These are phyloP conservation scores for Ctenomys sociabilis DNA, from an alignment of 2,113 vertebrate species.

Conservation along the genomic window DNA sequence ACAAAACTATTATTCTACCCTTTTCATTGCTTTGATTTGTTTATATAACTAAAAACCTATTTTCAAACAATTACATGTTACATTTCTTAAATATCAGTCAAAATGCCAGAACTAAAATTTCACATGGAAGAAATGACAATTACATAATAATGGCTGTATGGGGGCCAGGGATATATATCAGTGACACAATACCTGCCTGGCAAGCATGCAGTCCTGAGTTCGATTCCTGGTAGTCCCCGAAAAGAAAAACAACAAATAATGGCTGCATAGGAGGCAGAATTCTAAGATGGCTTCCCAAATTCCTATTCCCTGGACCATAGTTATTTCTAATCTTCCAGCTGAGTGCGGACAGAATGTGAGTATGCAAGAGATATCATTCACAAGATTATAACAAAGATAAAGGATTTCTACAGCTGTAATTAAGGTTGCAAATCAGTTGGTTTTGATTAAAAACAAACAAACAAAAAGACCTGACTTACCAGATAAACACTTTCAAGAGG, in stretches of 20 bases:
- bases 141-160: neutral
- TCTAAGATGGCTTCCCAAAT: neutral
- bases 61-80: constrained; percentile 25
- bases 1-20: neutral
- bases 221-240: too few relatives aligned
- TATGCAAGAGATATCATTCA: neutral
- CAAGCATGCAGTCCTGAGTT: too few relatives aligned
- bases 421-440: constrained; percentile 40
- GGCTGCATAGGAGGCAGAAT: neutral
- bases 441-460: constrained; percentile 42
- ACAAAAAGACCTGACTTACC: neutral
- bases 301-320: neutral
- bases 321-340: neutral
- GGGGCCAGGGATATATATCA: neutral
- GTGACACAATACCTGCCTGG: too few relatives aligned
- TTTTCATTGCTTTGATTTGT: constrained; percentile 17
- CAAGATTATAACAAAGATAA: neutral
- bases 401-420: neutral
- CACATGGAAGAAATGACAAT: neutral
- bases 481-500: neutral
- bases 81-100: constrained; percentile 37
- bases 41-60: constrained; percentile 23
- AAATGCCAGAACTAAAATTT: constrained; percentile 51
- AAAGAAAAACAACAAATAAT: neutral
- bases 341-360: neutral